These are phyloP conservation scores for Meandrusa payeni DNA, from an alignment of 2,888 invertebrate species.

Conservation along the genomic window DNA sequence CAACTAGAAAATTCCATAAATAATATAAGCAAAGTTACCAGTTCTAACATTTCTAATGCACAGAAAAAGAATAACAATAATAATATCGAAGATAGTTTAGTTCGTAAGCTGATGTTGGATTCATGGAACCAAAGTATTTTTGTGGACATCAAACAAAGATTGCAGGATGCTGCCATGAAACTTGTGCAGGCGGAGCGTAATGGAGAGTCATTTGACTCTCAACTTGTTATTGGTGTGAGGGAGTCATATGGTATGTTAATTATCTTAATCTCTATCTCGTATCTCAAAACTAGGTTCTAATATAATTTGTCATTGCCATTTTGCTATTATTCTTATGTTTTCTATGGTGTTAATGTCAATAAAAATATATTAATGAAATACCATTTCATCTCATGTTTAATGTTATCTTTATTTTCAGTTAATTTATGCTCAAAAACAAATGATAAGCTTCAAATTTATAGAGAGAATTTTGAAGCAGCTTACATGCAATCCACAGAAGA, in stretches of 20 bases:
- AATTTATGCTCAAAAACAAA: slow-evolving; percentile 96
- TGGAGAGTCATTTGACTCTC: slow-evolving; percentile 98
- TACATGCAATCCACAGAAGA: slow-evolving; percentile 97
- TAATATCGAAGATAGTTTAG: slow-evolving; percentile 92
- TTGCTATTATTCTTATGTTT: slow-evolving; percentile 7
- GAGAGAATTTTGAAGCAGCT: slow-evolving; percentile 97
- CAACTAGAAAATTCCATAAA: slow-evolving; percentile 93
- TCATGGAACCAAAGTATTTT: slow-evolving; percentile 99
- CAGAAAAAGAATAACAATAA: slow-evolving; percentile 77
- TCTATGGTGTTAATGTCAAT: no score
- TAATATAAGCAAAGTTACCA: slow-evolving; percentile 66
- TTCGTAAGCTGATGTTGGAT: slow-evolving; percentile 97
- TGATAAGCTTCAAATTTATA: slow-evolving; percentile 96
- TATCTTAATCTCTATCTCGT: no score
- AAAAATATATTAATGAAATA: no score
- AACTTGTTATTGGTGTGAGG: slow-evolving; percentile 97
- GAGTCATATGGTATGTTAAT: slow-evolving; percentile 92
- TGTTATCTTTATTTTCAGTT: slow-evolving; percentile 83
- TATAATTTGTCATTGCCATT: not conserved
- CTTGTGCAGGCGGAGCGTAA: slow-evolving; percentile 97
- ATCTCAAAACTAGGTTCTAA: no score
- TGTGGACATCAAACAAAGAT: slow-evolving; percentile 94
- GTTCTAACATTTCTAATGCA: slow-evolving; percentile 60
- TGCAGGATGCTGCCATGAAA: slow-evolving; percentile 98
- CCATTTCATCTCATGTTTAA: no score